Evolutionary conservation across 1,140 invertebrate species (phyloP), one percentile per base, ranked within the genome.

Genomic region (Zeugodacus cucurbitae): DNA sequence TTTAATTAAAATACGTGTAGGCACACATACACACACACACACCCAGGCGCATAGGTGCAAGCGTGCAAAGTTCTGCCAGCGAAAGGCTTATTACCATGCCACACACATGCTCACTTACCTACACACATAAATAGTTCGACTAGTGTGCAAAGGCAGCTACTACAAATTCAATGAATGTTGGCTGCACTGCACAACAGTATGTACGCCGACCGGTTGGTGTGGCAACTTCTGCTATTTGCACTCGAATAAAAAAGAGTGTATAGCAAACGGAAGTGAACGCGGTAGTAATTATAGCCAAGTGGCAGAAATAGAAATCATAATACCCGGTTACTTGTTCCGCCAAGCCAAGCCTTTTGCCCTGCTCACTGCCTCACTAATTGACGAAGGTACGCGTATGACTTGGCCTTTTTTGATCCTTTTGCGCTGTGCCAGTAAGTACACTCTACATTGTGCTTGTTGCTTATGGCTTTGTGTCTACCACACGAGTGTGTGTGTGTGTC

Each of bases 281-380:
- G 74, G 74, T n/a, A 82, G 74, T 82, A 82, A 82, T 82, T 82
- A 82, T 82, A 82, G 67, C 34, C 67, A 74, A 74, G 74, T 82
- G 74, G 74, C 74, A 82, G 74, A 82, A 82, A 54, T 82, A 82
- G 74, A 82, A 82, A 82, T 82, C 74, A 82, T 82, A 82, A 48
- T 82, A 82, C 74, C 74, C 74, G 74, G 41, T 82, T 82, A 82
- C 41, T 48, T 82, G 74, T 82, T 82, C 8, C 74, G 41, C 74
- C 74, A 48, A 48, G n/a, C 74, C 37, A 82, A 48, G n/a, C n/a
- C 74, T 34, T 82, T 70, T 82, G 5, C 74, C 37, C 22, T 82
- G 26, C 74, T 48, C 34, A n/a, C 29, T 82, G 74, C 74, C 41
- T 8, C n/a, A 48, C 74, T 48, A 82, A 82, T 82, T 82, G 74